Percentiles rank a stretch among this genome's conserved stretches.
Evolutionary conservation across 2,113 vertebrate genomes (phyloP).

Genomic region (Orientallactaga bullata): DNA sequence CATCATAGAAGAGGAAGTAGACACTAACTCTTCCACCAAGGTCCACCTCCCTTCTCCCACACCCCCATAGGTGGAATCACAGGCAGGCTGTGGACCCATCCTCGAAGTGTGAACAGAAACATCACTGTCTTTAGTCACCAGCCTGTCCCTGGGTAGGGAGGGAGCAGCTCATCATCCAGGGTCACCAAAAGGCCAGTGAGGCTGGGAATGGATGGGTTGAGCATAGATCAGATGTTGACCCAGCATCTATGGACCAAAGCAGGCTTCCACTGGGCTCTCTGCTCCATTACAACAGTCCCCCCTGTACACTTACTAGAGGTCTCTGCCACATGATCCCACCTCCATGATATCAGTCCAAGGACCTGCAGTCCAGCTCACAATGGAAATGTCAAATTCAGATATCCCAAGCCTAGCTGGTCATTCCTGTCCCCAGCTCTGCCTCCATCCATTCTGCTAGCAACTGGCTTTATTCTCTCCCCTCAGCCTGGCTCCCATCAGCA

Average conservation of each 20-base stretch:
- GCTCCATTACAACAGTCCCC: neutral
- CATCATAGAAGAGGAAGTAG: neutral
- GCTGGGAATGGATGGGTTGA: neutral
- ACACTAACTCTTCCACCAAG: no score
- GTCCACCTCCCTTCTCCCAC: fast-evolving
- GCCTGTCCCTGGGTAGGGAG: neutral
- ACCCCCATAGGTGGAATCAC: neutral
- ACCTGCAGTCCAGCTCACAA: neutral
- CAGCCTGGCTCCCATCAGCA: neutral
- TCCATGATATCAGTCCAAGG: neutral
- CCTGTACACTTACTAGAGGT: no score
- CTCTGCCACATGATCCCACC: no score
- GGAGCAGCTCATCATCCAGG: slow-evolving; percentile 24
- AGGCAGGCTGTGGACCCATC: slow-evolving; percentile 68
- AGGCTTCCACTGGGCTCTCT: neutral
- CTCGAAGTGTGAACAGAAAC: slow-evolving; percentile 57
- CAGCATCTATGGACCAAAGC: neutral
- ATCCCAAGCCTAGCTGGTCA: neutral
- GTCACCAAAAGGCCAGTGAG: slow-evolving; percentile 75
- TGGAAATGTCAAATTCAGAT: fast-evolving
- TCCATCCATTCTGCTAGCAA: neutral
- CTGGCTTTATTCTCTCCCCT: neutral
- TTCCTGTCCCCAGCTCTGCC: neutral
- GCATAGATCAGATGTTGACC: neutral
- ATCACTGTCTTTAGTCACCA: neutral